These are phyloP conservation scores for Gorsachius magnificus DNA, from an alignment of 2,797 vertebrate species.

Conservation along the genomic window DNA sequence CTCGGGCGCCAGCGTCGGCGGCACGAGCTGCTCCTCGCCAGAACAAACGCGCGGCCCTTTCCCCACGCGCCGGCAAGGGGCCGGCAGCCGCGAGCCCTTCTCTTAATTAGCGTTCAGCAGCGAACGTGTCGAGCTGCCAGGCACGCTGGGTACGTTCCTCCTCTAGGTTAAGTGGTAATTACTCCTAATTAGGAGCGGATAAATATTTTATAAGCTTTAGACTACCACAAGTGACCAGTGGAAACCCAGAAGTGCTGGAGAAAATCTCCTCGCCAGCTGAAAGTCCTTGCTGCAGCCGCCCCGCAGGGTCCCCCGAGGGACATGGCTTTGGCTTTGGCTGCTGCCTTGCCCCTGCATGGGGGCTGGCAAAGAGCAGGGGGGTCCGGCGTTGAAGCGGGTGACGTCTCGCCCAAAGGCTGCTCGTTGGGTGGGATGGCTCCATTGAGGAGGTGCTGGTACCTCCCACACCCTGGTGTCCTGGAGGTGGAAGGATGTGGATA, in stretches of 20 bases:
- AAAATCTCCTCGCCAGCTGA: not conserved
- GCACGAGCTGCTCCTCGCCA: too few species aligned
- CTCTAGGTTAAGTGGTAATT: constrained; percentile 62
- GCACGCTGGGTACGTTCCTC: not conserved
- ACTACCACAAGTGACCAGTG: not conserved
- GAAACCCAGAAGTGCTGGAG: not conserved
- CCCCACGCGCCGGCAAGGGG: too few species aligned
- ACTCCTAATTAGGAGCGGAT: constrained; percentile 57
- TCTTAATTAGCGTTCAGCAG: constrained; percentile 23
- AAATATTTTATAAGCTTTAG: constrained; percentile 44
- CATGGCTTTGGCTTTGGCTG: not conserved
- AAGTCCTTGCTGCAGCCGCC: not conserved
- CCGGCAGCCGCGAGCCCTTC: not conserved
- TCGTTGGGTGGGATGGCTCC: not conserved
- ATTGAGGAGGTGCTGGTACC: not conserved
- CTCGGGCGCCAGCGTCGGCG: too few species aligned
- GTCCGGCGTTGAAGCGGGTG: not conserved
- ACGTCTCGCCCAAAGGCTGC: not conserved
- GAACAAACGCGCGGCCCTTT: too few species aligned
- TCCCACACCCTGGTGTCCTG: rapidly evolving
- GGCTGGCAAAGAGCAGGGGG: not conserved
- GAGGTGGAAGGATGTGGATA: too few species aligned
- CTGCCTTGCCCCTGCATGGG: not conserved
- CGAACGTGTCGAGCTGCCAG: not conserved
- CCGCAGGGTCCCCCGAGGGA: not conserved